Evolutionary conservation across 2,797 vertebrate species (phyloP).

Genomic region (Muraenolepis orangiensis): DNA sequence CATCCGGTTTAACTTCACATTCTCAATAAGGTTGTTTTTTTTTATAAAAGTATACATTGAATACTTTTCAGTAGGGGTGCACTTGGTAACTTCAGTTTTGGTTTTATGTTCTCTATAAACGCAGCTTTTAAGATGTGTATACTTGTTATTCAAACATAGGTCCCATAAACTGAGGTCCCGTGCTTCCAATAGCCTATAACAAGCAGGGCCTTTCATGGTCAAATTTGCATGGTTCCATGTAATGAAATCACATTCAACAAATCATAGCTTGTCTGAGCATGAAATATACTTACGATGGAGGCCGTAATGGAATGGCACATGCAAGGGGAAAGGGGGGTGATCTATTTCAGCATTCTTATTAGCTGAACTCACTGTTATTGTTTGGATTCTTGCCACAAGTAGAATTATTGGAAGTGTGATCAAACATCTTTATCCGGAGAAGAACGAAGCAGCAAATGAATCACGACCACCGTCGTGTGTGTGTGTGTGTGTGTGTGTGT

Average conservation of each 20-base stretch:
- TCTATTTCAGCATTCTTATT: background rate
- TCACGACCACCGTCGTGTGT: no score
- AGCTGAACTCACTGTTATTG: background rate
- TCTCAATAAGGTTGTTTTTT: background rate
- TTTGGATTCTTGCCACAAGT: background rate
- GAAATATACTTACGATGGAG: background rate
- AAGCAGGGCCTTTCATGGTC: background rate
- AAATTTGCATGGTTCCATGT: background rate
- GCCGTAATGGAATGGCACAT: background rate
- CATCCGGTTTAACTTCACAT: background rate
- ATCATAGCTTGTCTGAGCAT: background rate
- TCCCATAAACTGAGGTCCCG: background rate
- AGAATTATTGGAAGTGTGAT: no score
- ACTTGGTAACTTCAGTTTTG: background rate
- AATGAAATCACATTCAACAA: background rate
- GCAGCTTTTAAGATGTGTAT: no score
- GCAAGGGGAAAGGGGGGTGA: background rate
- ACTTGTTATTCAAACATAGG: background rate
- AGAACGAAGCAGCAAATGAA: no score
- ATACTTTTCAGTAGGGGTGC: background rate
- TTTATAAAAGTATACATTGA: background rate
- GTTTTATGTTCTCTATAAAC: no score
- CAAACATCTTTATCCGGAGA: no score
- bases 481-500: no score
- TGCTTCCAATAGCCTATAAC: background rate